Percentiles rank a stretch among this genome's conserved stretches.
These are phyloP conservation scores for Thumatha senex DNA, from an alignment of 2,888 invertebrate genomes.

Conservation along the genomic window DNA sequence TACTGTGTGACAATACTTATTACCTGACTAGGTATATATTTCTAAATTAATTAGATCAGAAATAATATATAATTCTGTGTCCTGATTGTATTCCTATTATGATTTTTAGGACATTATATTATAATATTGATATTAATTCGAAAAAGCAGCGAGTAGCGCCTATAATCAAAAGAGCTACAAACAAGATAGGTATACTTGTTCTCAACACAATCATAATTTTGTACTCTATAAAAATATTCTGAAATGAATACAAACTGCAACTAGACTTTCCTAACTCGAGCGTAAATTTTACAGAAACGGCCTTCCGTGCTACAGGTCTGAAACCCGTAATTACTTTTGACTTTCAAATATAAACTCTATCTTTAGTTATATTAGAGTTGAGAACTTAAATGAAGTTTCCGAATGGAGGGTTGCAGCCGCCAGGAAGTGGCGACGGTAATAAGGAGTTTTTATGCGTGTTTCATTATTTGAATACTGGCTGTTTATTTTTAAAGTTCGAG, in stretches of 20 bases:
- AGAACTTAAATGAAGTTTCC: conserved; percentile 19
- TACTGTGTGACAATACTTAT: no score
- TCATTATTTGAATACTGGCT: conserved; percentile 61
- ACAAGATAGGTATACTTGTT: no score
- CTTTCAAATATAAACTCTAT: conserved; percentile 31
- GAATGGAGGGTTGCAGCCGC: conserved; percentile 46
- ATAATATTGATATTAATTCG: no score
- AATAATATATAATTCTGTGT: no score
- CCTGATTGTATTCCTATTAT: no score
- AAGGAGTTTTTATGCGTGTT: conserved; percentile 72
- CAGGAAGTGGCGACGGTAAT: conserved; percentile 67
- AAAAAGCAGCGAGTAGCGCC: no score
- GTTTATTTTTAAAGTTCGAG: conserved; percentile 64
- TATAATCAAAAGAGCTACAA: no score
- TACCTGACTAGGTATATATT: no score
- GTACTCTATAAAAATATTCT: conserved; percentile 3
- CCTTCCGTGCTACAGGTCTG: conserved; percentile 26
- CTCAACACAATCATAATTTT: neutral
- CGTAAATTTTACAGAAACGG: conserved; percentile 12
- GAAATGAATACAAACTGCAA: conserved; percentile 2
- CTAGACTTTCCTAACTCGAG: conserved; percentile 13
- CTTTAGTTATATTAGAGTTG: conserved; percentile 21
- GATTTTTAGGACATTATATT: no score
- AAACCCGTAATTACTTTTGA: conserved; percentile 39
- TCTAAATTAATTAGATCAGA: no score